Evolutionary conservation across 2,888 invertebrate genomes (phyloP).

Genomic region (Ophion ellenae): DNA sequence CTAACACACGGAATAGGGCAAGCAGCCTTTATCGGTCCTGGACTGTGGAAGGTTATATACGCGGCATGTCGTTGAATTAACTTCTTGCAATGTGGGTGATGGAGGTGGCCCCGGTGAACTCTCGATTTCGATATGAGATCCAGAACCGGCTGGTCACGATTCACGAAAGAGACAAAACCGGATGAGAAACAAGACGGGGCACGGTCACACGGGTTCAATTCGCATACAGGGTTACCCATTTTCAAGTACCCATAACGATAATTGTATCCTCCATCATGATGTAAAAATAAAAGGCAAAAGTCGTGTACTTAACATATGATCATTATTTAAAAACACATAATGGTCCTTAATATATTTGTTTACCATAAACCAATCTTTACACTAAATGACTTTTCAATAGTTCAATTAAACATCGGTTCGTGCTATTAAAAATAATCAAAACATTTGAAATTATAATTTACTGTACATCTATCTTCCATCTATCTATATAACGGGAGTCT

Average conservation of each 20-base stretch:
- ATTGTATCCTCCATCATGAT: not conserved
- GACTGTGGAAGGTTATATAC: slow-evolving; percentile 18
- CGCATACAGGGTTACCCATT: slow-evolving; percentile 20
- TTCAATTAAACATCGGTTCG: no score
- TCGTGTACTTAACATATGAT: no score
- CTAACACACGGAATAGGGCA: not conserved
- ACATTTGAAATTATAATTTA: no score
- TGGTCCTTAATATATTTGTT: no score
- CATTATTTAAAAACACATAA: no score
- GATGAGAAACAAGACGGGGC: slow-evolving; percentile 66
- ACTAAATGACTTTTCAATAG: no score
- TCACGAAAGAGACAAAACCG: slow-evolving; percentile 64
- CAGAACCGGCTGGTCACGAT: slow-evolving; percentile 65
- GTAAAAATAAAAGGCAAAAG: no score
- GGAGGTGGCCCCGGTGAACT: slow-evolving; percentile 63
- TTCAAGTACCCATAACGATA: slow-evolving; percentile 19
- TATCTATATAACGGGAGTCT: no score
- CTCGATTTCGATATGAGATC: slow-evolving; percentile 67
- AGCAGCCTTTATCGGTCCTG: slow-evolving; percentile 13
- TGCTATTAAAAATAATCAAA: no score
- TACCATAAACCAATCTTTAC: no score
- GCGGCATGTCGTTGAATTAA: slow-evolving; percentile 35
- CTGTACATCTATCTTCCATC: no score
- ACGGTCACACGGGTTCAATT: slow-evolving; percentile 62
- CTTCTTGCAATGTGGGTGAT: slow-evolving; percentile 39